phyloP scores from a whole-genome alignment of 2,888 invertebrate species.

The Holacanthella duospinosa region DNA sequence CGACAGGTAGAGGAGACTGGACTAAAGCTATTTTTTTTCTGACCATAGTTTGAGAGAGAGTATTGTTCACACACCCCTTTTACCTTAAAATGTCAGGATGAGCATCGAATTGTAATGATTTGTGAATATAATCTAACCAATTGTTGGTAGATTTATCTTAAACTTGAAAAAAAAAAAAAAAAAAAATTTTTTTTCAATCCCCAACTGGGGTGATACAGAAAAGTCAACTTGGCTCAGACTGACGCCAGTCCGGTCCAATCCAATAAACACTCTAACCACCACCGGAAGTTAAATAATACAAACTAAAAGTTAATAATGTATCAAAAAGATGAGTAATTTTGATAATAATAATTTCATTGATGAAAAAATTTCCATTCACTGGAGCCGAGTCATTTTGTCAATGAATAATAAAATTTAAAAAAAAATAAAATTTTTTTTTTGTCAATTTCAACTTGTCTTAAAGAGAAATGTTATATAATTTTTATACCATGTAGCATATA shows the following conservation, averaged over 20 bases:
- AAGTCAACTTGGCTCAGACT: too few relatives aligned
- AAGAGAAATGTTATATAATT: too few relatives aligned
- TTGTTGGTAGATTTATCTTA: background rate
- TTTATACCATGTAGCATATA: background rate
- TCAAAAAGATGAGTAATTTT: background rate
- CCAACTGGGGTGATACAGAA: too few relatives aligned
- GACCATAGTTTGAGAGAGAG: background rate
- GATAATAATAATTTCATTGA: background rate
- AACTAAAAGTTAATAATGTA: background rate
- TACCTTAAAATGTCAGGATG: too few relatives aligned
- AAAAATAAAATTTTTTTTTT: background rate
- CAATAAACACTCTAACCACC: too few relatives aligned
- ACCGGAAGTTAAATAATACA: background rate
- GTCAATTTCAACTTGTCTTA: too few relatives aligned
- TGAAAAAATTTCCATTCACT: too few relatives aligned
- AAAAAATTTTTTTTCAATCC: too few relatives aligned
- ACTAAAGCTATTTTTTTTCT: background rate
- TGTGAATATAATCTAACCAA: background rate
- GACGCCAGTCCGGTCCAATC: too few relatives aligned
- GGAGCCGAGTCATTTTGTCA: background rate
- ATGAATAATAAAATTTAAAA: background rate
- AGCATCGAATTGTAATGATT: background rate
- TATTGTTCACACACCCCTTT: conserved; percentile 1
- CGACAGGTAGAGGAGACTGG: background rate
- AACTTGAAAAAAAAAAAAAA: too few relatives aligned